A percentile compares a stretch with the other conserved stretches of the same genome.
Conservation (phyloP, 2,888 invertebrate species). For the Drepanosiphum platanoidis region DNA sequence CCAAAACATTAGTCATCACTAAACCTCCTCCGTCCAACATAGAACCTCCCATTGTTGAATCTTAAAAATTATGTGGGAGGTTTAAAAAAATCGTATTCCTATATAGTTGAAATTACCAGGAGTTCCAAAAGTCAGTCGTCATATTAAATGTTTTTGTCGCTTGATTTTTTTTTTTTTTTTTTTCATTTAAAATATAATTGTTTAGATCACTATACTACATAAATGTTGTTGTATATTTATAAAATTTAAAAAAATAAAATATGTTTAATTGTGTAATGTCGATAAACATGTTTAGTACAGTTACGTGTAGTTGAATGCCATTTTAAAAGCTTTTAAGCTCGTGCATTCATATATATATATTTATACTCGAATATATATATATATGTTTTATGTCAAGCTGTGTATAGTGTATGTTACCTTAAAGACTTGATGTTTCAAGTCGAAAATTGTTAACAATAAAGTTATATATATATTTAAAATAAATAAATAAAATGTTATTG, state of each 20-base stretch:
- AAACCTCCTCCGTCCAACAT: slow-evolving; percentile 61
- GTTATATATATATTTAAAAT: slow-evolving; percentile 55
- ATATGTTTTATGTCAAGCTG: slow-evolving; percentile 49
- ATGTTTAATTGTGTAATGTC: slow-evolving; percentile 13
- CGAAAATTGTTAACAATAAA: slow-evolving; percentile 56
- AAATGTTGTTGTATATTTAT: slow-evolving; percentile 28
- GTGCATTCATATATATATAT: slow-evolving; percentile 27
- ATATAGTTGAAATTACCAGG: slow-evolving; percentile 55
- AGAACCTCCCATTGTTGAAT: slow-evolving; percentile 49
- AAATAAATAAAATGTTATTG: slow-evolving; percentile 20
- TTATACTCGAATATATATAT: too few species aligned
- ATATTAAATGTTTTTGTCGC: slow-evolving; percentile 56
- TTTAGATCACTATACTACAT: slow-evolving; percentile 36
- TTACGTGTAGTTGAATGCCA: slow-evolving; percentile 17
- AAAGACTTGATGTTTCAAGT: slow-evolving; percentile 41
- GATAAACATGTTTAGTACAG: slow-evolving; percentile 28
- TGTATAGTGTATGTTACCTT: slow-evolving; percentile 60
- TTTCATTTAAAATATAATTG: slow-evolving; percentile 36
- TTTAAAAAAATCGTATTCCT: slow-evolving; percentile 48
- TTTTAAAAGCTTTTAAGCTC: slow-evolving; percentile 29
- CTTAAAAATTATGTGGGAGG: slow-evolving; percentile 34
- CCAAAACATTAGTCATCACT: slow-evolving; percentile 65
- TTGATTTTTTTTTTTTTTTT: slow-evolving; percentile 51
- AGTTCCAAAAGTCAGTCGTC: slow-evolving; percentile 57
- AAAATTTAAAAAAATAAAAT: too few species aligned